Percentiles rank a stretch among this genome's conserved stretches.
Conservation (phyloP, 2,797 vertebrate species). For the Babyrousa celebensis region DNA sequence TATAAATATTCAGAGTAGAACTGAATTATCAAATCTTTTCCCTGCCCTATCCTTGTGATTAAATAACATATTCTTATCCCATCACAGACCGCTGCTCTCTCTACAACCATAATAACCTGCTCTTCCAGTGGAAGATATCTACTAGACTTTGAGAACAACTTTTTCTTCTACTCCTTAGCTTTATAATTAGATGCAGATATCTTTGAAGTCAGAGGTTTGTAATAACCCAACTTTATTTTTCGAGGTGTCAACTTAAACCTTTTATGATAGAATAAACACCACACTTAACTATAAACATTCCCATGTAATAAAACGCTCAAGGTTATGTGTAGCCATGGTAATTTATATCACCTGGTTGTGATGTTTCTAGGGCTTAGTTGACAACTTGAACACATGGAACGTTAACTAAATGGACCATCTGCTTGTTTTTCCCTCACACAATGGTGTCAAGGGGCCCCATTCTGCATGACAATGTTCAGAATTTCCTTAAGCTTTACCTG, state of each 20-base stretch:
- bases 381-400: not conserved
- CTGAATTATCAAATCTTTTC: not conserved
- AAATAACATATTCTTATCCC: not conserved
- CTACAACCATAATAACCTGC: not conserved
- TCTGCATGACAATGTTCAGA: not conserved
- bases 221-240: not conserved
- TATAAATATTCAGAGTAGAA: not conserved
- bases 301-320: slow-evolving; percentile 18
- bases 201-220: slow-evolving; percentile 21
- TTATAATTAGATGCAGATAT: not conserved
- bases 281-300: not conserved
- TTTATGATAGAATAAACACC: slow-evolving; percentile 21
- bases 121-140: not conserved
- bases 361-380: not conserved
- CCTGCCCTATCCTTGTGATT: not conserved
- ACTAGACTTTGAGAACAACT: not conserved
- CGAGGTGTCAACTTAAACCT: not conserved
- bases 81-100: not conserved
- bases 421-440: slow-evolving; percentile 6
- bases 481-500: not conserved
- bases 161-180: not conserved
- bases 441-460: not conserved
- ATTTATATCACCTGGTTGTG: not conserved
- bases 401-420: slow-evolving; percentile 54
- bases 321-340: not conserved